A percentile compares a stretch with the other conserved stretches of the same genome.
Evolutionary conservation across 2,888 invertebrate species (phyloP).

Genomic region (Ommatoiulus sabulosus): DNA sequence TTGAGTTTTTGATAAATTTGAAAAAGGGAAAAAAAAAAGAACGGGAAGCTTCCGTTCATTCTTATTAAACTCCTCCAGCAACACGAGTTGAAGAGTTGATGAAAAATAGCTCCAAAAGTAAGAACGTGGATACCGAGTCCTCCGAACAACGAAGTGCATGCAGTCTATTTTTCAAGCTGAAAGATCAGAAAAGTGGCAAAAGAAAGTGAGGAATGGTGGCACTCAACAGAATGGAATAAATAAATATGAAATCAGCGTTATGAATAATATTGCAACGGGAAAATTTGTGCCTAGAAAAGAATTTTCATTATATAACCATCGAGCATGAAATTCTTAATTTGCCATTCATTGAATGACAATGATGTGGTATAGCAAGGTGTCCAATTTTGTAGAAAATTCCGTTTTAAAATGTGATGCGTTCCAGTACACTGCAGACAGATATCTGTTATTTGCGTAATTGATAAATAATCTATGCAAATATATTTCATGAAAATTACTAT

Average conservation of each 20-base stretch:
- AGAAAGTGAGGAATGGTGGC: background rate
- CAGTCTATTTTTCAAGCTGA: background rate
- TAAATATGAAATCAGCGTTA: slow-evolving; percentile 3
- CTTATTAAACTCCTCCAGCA: slow-evolving; percentile 20
- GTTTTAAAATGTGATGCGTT: no score
- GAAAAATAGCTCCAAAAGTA: slow-evolving; percentile 3
- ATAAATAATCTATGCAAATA: no score
- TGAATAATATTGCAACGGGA: background rate
- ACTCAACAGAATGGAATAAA: background rate
- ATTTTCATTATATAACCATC: background rate
- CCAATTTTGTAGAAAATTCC: no score
- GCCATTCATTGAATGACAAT: background rate
- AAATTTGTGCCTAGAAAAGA: background rate
- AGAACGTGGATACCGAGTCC: background rate
- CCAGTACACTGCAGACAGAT: no score
- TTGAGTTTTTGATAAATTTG: slow-evolving; percentile 22
- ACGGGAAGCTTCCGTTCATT: slow-evolving; percentile 16
- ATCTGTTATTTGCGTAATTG: no score
- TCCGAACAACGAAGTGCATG: background rate
- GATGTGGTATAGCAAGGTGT: background rate
- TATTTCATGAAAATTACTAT: no score
- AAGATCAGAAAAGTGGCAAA: background rate
- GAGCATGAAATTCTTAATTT: background rate
- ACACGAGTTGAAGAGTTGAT: background rate
- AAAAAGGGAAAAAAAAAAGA: background rate